Percentiles rank a stretch among this genome's conserved stretches.
These are phyloP conservation scores for Heliconius nattereri DNA, from an alignment of 1,140 invertebrate species.

Conservation along the genomic window DNA sequence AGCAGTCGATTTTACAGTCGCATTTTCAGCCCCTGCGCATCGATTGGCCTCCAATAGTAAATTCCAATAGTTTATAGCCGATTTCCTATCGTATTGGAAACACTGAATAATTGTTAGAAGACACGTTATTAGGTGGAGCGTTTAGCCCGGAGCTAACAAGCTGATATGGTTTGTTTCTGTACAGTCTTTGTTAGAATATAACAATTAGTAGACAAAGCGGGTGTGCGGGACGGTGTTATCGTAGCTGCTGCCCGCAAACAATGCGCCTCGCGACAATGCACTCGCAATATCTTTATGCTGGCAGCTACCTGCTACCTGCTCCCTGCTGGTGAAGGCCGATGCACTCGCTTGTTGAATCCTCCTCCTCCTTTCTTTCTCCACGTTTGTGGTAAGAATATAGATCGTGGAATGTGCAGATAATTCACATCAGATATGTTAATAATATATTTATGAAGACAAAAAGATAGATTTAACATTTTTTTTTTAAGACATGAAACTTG, in stretches of 20 bases:
- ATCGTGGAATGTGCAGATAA: constrained; percentile 17
- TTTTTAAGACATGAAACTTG: too few species aligned
- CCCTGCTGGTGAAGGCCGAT: constrained; percentile 67
- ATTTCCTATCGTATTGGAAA: constrained; percentile 71
- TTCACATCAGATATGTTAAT: not conserved
- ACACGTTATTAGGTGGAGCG: constrained; percentile 72
- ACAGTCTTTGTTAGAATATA: constrained; percentile 68
- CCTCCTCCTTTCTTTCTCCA: constrained; percentile 56
- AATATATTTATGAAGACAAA: not conserved
- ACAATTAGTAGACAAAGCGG: constrained; percentile 76
- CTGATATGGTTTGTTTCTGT: constrained; percentile 62
- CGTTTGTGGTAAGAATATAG: constrained; percentile 50
- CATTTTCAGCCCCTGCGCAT: too few species aligned
- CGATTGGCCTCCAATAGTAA: not conserved
- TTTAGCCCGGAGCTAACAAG: constrained; percentile 73
- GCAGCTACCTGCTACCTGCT: constrained; percentile 34
- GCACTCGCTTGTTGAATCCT: constrained; percentile 70
- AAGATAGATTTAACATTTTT: too few species aligned
- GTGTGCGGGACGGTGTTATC: constrained; percentile 65
- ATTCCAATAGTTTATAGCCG: constrained; percentile 49
- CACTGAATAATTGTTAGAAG: constrained; percentile 72
- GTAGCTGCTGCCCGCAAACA: constrained; percentile 59
- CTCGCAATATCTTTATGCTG: constrained; percentile 74
- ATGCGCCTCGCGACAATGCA: constrained; percentile 65
- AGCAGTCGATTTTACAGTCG: too few species aligned